Evolutionary conservation across 1,140 invertebrate species (phyloP), one percentile per base, ranked within the genome.

Genomic region (Drosophila sechellia): DNA sequence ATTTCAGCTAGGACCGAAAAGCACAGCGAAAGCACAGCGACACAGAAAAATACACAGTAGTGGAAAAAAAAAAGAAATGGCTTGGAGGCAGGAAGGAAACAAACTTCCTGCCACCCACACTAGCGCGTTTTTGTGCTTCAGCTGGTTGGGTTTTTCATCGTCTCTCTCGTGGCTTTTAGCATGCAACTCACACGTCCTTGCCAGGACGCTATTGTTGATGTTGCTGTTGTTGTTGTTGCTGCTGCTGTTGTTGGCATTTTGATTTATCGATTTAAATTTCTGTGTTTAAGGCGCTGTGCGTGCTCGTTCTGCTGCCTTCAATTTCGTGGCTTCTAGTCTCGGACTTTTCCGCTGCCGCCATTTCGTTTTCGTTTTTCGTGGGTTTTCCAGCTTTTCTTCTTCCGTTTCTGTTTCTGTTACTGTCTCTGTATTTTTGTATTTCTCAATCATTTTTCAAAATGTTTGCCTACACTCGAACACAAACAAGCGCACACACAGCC

Each of bases 181-280:
- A 89, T 87, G 84, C 84, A 87, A 87, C 79, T 89, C 77, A 77
- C 84, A 84, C 84, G 84, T 90, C 84, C 84, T 89, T 89, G 84
- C 83, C 55, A 77, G 80, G 40, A 71, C 69, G 58, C 59, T 87
- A n/a, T 61, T 57, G 49, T 57, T 69, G 50, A 35, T 56, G 50
- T 73, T 84, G 65, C 15, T 57, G n/a, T 17, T 50, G 31, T 8
- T 54, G 63, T 64, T 77, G 73, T 73, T 72, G 74, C 58, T 89
- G 31, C 11, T 54, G 63, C 70, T 77, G 73, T 73, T 72, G 74
- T 61, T 89, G 84, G 77, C 84, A 84, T 89, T 87, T 87, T 87
- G 84, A 87, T 87, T 87, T 87, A 87, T 87, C 84, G 84, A 87
- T 87, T 87, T 84, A 89, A 89, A 84, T 84, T 77, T 45, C 42